A percentile compares a stretch with the other conserved stretches of the same genome.
phyloP scores from a whole-genome alignment of 2,888 invertebrate genomes.

The Stegana nigrithorax region DNA sequence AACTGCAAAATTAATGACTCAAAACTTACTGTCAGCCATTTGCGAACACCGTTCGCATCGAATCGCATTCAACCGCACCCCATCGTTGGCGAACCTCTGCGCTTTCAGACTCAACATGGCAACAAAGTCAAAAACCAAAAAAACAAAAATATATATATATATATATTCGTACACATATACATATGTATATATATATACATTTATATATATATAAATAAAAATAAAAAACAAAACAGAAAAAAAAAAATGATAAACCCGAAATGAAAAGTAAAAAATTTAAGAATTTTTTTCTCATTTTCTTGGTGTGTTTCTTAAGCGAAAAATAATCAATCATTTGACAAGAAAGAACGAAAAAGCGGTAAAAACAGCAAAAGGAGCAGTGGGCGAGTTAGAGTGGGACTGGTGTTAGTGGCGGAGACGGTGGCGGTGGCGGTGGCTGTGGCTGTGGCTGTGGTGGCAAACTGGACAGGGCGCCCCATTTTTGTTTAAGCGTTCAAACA shows the following conservation, averaged over 20 bases:
- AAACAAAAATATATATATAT: too few relatives aligned
- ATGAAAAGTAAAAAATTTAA: conserved; percentile 1
- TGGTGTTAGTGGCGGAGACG: too few relatives aligned
- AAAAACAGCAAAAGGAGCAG: background rate
- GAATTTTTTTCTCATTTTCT: background rate
- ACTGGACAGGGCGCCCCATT: too few relatives aligned
- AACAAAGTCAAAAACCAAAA: background rate
- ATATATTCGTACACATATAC: too few relatives aligned
- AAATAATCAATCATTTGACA: conserved; percentile 43
- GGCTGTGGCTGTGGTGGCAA: background rate
- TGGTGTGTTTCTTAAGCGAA: conserved; percentile 8
- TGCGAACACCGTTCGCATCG: too few relatives aligned
- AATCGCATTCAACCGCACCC: too few relatives aligned
- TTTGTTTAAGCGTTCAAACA: background rate
- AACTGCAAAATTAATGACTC: conserved; percentile 9
- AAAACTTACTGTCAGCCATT: background rate
- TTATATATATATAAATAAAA: too few relatives aligned
- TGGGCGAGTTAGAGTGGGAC: background rate
- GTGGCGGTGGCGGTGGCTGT: too few relatives aligned
- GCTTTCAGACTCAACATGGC: background rate
- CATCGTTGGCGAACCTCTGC: too few relatives aligned
- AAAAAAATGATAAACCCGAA: too few relatives aligned
- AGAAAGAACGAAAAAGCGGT: background rate
- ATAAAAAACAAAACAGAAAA: too few relatives aligned
- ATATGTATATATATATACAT: too few relatives aligned